These are phyloP conservation scores for Gryllus longicercus DNA, from an alignment of 2,888 invertebrate genomes.

Conservation along the genomic window DNA sequence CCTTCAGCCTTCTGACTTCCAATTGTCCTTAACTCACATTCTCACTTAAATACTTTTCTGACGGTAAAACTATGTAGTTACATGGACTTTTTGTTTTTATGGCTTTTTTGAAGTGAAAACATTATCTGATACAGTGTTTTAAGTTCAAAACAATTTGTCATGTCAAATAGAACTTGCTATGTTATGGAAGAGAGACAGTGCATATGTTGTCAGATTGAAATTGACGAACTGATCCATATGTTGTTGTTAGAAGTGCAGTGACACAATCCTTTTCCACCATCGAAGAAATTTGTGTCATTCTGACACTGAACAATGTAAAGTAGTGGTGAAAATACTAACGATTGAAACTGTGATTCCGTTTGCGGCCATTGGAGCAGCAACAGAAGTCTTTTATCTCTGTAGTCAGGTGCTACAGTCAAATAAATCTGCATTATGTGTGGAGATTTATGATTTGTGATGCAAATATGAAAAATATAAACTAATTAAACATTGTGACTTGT, in stretches of 20 bases:
- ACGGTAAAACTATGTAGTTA: not conserved
- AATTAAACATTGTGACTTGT: not conserved
- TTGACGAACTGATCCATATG: not conserved
- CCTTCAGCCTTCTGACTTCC: conserved; percentile 2
- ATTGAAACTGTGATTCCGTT: conserved; percentile 17
- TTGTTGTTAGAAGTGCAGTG: not conserved
- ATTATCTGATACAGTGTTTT: not conserved
- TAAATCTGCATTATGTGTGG: not conserved
- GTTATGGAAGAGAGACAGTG: not conserved
- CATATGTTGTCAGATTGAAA: conserved; percentile 11
- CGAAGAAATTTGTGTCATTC: not conserved
- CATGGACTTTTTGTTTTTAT: not conserved
- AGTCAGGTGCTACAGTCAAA: not conserved
- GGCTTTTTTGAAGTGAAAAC: not conserved
- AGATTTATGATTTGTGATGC: conserved; percentile 27
- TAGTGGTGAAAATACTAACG: conserved; percentile 4
- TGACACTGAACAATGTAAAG: conserved; percentile 5
- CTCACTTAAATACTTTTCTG: conserved; percentile 4
- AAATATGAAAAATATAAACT: conserved; percentile 28
- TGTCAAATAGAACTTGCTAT: not conserved
- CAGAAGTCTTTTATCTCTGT: conserved; percentile 17
- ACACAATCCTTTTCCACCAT: not conserved
- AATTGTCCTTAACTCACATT: not conserved
- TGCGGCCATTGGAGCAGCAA: conserved; percentile 17
- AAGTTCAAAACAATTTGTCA: not conserved